A percentile compares a stretch with the other conserved stretches of the same genome.
These are phyloP conservation scores for Gallinago jamesoni DNA, from an alignment of 2,113 vertebrate genomes.

Conservation along the genomic window DNA sequence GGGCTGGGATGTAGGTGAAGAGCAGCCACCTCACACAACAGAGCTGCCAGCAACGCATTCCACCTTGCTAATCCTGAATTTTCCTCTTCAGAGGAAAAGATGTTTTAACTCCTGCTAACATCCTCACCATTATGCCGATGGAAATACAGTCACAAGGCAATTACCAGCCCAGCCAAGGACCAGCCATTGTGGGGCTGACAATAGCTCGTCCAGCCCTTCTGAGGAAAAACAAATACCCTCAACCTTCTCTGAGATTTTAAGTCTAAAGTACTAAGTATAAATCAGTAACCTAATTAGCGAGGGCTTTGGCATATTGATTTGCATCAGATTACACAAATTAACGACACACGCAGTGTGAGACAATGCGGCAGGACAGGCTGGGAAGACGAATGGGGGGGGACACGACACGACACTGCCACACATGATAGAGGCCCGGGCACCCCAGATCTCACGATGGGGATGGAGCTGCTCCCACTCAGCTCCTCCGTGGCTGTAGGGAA, in stretches of 20 bases:
- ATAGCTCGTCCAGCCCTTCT: neutral
- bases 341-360: neutral
- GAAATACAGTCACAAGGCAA: constrained; percentile 37
- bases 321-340: neutral
- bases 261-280: constrained; percentile 38
- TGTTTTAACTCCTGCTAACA: constrained; percentile 32
- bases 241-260: constrained; percentile 23
- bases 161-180: constrained; percentile 26
- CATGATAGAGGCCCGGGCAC: neutral
- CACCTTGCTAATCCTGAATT: constrained; percentile 22
- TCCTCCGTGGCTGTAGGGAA: rapidly evolving
- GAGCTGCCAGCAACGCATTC: neutral
- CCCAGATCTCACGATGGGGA: neutral
- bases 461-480: neutral
- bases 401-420: neutral
- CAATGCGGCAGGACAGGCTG: rapidly evolving
- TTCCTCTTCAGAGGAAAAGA: neutral
- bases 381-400: neutral
- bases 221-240: constrained; percentile 29
- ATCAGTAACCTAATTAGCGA: constrained; percentile 30
- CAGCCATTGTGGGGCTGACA: constrained; percentile 43
- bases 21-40: neutral
- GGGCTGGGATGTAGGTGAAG: neutral
- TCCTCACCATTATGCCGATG: neutral
- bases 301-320: constrained; percentile 39